Conservation (phyloP, 1,140 invertebrate genomes). For the Maniola jurtina region DNA sequence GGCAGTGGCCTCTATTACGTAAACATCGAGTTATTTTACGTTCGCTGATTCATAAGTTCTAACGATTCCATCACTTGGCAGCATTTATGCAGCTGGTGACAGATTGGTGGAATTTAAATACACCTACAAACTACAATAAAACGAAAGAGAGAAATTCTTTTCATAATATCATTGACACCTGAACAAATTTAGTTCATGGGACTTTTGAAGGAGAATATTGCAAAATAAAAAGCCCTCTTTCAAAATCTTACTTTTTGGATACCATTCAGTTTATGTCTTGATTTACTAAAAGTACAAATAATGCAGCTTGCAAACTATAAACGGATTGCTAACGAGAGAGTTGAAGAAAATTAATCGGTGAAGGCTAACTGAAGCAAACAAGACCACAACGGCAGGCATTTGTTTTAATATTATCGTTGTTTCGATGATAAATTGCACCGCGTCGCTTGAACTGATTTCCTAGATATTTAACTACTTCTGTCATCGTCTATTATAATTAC, state of each 20-base stretch:
- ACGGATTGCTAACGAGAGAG: neutral
- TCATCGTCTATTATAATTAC: too few relatives aligned
- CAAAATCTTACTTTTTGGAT: too few relatives aligned
- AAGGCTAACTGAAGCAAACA: slow-evolving; percentile 1
- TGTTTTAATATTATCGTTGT: too few relatives aligned
- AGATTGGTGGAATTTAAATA: neutral
- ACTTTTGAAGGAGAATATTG: too few relatives aligned
- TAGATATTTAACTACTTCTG: too few relatives aligned
- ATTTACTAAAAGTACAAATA: neutral
- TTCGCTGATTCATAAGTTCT: slow-evolving; percentile 10
- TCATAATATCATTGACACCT: too few relatives aligned
- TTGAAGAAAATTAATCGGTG: slow-evolving; percentile 1
- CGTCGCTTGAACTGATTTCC: neutral
- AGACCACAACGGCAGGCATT: neutral
- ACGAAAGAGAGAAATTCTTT: neutral
- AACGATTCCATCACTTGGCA: slow-evolving; percentile 12
- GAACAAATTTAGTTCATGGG: neutral
- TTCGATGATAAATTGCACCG: neutral
- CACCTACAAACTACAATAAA: neutral
- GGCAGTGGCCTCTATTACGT: slow-evolving; percentile 11
- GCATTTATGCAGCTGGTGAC: slow-evolving; percentile 4
- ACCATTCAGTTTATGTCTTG: neutral
- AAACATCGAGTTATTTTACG: slow-evolving; percentile 17
- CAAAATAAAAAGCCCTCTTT: too few relatives aligned
- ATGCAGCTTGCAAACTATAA: neutral